Evolutionary conservation across 2,888 invertebrate genomes (phyloP).

Genomic region (Caenorhabditis sinica): DNA sequence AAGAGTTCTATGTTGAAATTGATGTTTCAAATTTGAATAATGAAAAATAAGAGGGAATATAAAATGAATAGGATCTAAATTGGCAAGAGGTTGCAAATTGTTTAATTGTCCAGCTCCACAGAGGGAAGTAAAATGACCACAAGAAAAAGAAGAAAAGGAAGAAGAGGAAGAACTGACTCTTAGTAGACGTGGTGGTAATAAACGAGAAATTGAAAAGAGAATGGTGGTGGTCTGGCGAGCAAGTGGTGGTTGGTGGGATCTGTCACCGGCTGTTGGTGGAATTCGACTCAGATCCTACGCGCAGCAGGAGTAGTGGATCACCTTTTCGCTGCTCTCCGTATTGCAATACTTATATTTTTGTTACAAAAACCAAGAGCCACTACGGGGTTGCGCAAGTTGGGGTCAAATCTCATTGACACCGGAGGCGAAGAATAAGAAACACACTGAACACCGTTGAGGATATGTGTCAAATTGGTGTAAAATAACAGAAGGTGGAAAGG

Average conservation of each 20-base stretch:
- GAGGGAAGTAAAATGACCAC: not conserved
- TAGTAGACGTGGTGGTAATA: slow-evolving; percentile 36
- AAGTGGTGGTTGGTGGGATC: slow-evolving; percentile 32
- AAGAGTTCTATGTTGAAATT: not conserved
- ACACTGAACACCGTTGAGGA: slow-evolving; percentile 16
- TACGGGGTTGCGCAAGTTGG: slow-evolving; percentile 38
- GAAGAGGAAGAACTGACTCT: slow-evolving; percentile 31
- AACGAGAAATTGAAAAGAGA: slow-evolving; percentile 17
- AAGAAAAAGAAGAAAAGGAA: not conserved
- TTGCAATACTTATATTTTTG: slow-evolving; percentile 9
- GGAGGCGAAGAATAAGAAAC: not conserved
- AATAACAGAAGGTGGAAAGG: slow-evolving; percentile 9
- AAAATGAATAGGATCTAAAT: slow-evolving; percentile 60
- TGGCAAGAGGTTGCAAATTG: slow-evolving; percentile 45
- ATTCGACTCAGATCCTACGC: slow-evolving; percentile 52
- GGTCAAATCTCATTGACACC: slow-evolving; percentile 33
- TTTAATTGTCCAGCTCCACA: slow-evolving; percentile 38
- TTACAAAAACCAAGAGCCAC: slow-evolving; percentile 49
- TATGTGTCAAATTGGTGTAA: slow-evolving; percentile 51
- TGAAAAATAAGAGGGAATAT: slow-evolving; percentile 22
- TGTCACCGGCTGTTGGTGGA: slow-evolving; percentile 50
- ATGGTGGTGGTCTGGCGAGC: slow-evolving; percentile 47
- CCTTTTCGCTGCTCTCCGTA: slow-evolving; percentile 2
- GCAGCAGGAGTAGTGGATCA: slow-evolving; percentile 39
- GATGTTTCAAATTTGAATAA: slow-evolving; percentile 23